These are phyloP conservation scores for Bombus waltoni DNA, from an alignment of 1,140 invertebrate genomes.

Conservation along the genomic window DNA sequence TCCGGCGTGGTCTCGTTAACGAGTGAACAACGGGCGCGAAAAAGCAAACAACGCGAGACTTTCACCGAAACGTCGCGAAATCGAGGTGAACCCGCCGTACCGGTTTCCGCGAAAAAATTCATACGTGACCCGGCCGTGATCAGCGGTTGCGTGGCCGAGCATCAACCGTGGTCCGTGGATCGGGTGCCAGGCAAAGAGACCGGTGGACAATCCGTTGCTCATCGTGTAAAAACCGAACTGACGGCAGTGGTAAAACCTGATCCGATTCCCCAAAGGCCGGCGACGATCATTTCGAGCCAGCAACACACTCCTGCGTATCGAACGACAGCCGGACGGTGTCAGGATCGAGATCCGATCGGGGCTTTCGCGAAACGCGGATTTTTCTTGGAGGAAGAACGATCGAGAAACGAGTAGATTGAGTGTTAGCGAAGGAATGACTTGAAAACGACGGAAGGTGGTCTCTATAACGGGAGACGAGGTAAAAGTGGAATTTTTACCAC, in stretches of 20 bases:
- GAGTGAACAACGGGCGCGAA: conserved; percentile 27
- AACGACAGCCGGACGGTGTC: conserved; percentile 22
- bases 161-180: conserved; percentile 50
- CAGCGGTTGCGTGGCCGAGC: conserved; percentile 53
- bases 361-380: not conserved
- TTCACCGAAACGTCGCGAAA: conserved; percentile 69
- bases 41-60: conserved; percentile 60
- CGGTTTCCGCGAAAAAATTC: conserved; percentile 72
- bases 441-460: too few species aligned
- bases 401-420: not conserved
- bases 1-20: not conserved
- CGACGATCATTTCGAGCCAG: conserved; percentile 45
- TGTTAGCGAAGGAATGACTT: too few species aligned
- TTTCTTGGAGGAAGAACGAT: not conserved
- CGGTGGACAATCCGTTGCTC: conserved; percentile 67
- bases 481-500: too few species aligned
- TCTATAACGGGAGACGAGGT: too few species aligned
- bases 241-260: conserved; percentile 56
- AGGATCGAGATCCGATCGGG: conserved; percentile 30
- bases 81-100: conserved; percentile 68
- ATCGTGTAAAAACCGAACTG: conserved; percentile 59
- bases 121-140: conserved; percentile 70
- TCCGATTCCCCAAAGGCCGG: conserved; percentile 59
- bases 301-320: conserved; percentile 18
- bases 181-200: conserved; percentile 65